These are phyloP conservation scores for Macrocentrus cingulum DNA, from an alignment of 1,140 invertebrate species.

Conservation along the genomic window DNA sequence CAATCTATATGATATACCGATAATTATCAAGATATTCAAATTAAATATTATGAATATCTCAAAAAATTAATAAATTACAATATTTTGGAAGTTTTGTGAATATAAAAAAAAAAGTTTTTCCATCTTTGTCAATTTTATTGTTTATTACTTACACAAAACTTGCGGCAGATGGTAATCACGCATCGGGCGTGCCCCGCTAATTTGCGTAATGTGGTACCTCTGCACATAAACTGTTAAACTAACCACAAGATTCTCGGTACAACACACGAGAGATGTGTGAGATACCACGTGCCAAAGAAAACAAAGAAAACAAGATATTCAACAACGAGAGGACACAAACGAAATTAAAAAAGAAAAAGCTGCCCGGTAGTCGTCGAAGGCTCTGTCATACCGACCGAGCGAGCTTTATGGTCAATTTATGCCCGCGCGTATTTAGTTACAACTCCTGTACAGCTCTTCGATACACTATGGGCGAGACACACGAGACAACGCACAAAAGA, in stretches of 20 bases:
- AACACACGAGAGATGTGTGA: background rate
- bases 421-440: conserved; percentile 26
- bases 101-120: no score
- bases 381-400: conserved; percentile 1
- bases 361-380: background rate
- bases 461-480: conserved; percentile 17
- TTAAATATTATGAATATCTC: no score
- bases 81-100: no score
- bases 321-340: background rate
- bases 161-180: conserved; percentile 25
- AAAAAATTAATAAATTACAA: no score
- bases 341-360: background rate
- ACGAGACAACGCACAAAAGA: conserved; percentile 6
- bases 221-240: conserved; percentile 28
- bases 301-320: background rate
- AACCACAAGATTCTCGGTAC: conserved; percentile 19
- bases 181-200: conserved; percentile 25
- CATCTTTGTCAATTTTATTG: no score
- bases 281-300: conserved; percentile 16
- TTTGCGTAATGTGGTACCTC: conserved; percentile 36
- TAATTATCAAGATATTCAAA: no score
- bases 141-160: no score
- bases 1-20: no score
- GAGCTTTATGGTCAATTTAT: conserved; percentile 30
- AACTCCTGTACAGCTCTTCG: conserved; percentile 21